Evolutionary conservation across 2,888 invertebrate genomes (phyloP), one percentile per base, ranked within the genome.

Genomic region (Agonopterix arenella): DNA sequence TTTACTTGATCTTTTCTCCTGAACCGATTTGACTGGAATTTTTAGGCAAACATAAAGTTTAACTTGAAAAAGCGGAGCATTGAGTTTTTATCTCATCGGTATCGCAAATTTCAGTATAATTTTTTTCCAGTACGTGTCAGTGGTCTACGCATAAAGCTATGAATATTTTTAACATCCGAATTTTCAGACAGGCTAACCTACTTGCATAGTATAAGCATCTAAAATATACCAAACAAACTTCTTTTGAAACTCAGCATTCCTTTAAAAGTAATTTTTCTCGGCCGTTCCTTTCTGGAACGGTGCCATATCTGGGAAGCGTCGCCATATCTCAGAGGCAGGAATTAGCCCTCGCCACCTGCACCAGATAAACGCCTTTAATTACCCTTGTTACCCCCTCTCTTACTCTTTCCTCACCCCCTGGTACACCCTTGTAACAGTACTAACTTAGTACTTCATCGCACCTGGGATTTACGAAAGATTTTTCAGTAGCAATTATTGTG

Each of bases 291-390:
- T 28, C 40, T 45, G 44, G 40, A 44, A 40, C 46, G 5, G 16
- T 44, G 47, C 50, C 50, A 47, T 48, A 36, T 18, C 11, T 45
- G 11, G 9, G 11, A 4, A 9, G 45, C 37, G 45, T 28, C 28
- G 28, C 36, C 28, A 18, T 18, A 44, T 44, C 44, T 18, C 44
- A 18, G 44, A 16, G 44, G 44, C 18, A 18, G 44, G 44, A 28
- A 28, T 28, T 60, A 60, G 64, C 63, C 64, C 63, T 62, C 57
- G 56, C 55, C 80, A 81, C 81, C 82, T 80, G 78, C 61, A 61
- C 58, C 62, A 63, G 72, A 80, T 82, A 78, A 80, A 74, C 66
- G 67, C 59, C 62, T 66, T 62, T 75, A 76, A 78, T 74, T 76
- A 70, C 69, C 62, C 64, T 66, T 59, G 58, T 68, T 65, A 61